phyloP scores from a whole-genome alignment of 2,113 vertebrate genomes.

The Smithornis capensis region DNA sequence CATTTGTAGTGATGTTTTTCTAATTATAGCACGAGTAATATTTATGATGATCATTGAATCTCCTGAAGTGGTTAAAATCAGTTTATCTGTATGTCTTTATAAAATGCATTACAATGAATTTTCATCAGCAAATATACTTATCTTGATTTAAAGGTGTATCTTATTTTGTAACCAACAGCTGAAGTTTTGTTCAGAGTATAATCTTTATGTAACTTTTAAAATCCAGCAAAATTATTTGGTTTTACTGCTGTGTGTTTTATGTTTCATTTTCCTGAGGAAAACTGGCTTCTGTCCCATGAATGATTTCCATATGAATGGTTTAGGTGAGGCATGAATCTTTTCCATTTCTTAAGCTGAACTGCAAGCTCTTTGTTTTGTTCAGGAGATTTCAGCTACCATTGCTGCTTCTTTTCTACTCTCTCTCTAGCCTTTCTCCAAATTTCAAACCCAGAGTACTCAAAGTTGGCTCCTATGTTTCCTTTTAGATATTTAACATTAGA shows the following conservation, averaged over 20 bases:
- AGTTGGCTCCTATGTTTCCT: background rate
- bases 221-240: background rate
- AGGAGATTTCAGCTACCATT: background rate
- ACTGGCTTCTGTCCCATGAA: background rate
- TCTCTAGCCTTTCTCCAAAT: background rate
- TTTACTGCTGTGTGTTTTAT: background rate
- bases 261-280: slow-evolving; percentile 1
- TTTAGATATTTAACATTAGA: background rate
- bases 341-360: background rate
- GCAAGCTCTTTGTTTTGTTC: background rate
- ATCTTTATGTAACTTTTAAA: background rate
- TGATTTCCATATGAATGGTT: background rate
- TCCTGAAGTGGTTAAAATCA: background rate
- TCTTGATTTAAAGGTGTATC: background rate
- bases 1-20: background rate
- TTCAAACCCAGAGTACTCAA: background rate
- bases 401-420: background rate
- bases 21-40: background rate
- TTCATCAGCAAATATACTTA: background rate
- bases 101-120: background rate
- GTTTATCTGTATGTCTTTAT: background rate
- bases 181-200: background rate
- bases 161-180: background rate
- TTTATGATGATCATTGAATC: background rate
- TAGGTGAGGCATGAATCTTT: background rate